Conservation (phyloP, 2,888 invertebrate species). For the Drosophila sordidula region DNA sequence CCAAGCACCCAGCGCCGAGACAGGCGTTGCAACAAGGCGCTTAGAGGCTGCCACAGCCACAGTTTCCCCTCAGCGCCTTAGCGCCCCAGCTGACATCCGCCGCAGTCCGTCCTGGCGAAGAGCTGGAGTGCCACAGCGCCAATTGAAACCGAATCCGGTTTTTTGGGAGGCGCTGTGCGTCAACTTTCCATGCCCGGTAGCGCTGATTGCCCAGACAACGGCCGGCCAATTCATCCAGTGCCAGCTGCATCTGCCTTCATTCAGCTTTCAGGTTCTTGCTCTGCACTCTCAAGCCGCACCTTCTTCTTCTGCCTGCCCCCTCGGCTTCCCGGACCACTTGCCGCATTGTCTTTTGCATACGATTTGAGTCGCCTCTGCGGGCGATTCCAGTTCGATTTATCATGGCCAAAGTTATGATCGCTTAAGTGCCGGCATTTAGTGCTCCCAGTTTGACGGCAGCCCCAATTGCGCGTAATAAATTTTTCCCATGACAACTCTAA, state of each 20-base stretch:
- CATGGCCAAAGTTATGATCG: conserved; percentile 71
- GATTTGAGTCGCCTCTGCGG: conserved; percentile 35
- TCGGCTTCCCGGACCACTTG: background rate
- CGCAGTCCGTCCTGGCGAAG: conserved; percentile 57
- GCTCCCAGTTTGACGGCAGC: conserved; percentile 34
- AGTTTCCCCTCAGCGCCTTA: conserved; percentile 6
- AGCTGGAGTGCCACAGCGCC: conserved; percentile 38
- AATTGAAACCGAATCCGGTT: conserved; percentile 76
- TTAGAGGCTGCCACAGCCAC: conserved; percentile 23
- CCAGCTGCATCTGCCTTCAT: conserved; percentile 45
- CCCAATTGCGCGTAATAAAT: conserved; percentile 66
- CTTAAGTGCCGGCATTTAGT: conserved; percentile 71
- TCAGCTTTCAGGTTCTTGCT: conserved; percentile 31
- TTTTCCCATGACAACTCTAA: conserved; percentile 67
- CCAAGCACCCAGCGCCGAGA: conserved; percentile 19
- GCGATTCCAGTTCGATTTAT: conserved; percentile 72
- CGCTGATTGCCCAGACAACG: conserved; percentile 65
- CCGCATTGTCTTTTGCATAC: conserved; percentile 20
- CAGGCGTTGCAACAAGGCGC: conserved; percentile 19
- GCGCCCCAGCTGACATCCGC: conserved; percentile 50
- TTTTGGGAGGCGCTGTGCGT: conserved; percentile 39
- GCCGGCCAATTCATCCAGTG: conserved; percentile 61
- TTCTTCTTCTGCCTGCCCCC: background rate
- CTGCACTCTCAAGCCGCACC: background rate
- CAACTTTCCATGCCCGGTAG: conserved; percentile 79